Evolutionary conservation across 2,888 invertebrate species (phyloP).

Genomic region (Abrostola triplasia): DNA sequence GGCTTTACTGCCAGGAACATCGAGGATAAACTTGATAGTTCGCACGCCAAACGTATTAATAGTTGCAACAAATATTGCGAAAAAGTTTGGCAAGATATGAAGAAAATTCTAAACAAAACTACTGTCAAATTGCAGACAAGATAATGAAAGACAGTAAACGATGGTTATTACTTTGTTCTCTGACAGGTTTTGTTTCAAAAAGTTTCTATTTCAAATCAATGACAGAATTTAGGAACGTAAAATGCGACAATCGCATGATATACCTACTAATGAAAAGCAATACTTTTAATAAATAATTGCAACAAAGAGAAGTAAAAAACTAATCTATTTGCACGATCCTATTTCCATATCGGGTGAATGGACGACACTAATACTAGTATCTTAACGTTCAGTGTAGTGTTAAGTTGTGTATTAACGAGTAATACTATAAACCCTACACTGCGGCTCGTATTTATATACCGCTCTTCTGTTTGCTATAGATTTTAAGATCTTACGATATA

Average conservation of each 20-base stretch:
- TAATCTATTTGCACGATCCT: constrained; percentile 29
- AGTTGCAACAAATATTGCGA: constrained; percentile 51
- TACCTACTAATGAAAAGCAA: constrained; percentile 36
- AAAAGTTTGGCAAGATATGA: constrained; percentile 27
- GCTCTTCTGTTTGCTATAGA: too few species aligned
- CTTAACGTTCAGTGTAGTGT: neutral
- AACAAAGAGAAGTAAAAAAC: constrained; percentile 28
- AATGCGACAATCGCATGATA: constrained; percentile 33
- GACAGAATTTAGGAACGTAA: constrained; percentile 18
- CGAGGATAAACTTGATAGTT: constrained; percentile 70
- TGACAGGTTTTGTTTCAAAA: constrained; percentile 41
- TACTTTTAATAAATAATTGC: constrained; percentile 14
- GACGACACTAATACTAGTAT: constrained; percentile 15
- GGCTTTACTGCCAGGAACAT: constrained; percentile 74
- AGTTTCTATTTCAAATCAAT: constrained; percentile 13
- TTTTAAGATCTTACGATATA: too few species aligned
- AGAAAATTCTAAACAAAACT: constrained; percentile 26
- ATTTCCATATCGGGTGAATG: constrained; percentile 32
- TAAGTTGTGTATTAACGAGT: neutral
- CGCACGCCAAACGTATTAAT: constrained; percentile 65
- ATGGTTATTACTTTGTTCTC: constrained; percentile 42
- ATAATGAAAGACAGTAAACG: constrained; percentile 37
- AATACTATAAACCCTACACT: neutral
- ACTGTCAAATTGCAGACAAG: constrained; percentile 27
- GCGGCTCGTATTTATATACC: neutral